phyloP scores from a whole-genome alignment of 35 echinoderm and acorn worm genomes.

The Anneissia japonica region DNA sequence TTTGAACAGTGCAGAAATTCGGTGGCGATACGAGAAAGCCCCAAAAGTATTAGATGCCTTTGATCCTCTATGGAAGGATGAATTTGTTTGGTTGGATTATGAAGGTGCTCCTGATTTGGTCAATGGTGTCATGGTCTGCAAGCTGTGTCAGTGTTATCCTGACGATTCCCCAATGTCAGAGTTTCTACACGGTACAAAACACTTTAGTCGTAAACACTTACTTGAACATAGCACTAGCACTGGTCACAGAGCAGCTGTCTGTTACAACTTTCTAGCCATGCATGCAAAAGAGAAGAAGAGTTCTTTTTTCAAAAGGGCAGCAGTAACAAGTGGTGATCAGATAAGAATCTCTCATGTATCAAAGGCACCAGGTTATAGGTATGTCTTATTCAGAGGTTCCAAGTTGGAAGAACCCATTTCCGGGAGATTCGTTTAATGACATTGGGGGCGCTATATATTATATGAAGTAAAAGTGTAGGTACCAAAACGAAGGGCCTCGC shows the following conservation, averaged over 20 bases:
- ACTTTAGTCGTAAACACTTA: neutral
- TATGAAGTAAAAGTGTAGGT: no score
- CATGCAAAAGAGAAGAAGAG: neutral
- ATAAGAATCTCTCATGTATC: no score
- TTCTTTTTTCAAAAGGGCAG: neutral
- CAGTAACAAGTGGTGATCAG: no score
- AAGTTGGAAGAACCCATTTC: no score
- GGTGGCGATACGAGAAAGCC: neutral
- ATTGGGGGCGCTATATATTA: no score
- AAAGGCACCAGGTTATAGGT: no score
- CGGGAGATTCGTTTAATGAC: no score
- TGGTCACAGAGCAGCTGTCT: neutral
- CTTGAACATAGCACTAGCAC: neutral
- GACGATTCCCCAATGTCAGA: neutral
- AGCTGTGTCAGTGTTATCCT: neutral
- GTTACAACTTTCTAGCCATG: neutral
- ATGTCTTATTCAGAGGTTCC: no score
- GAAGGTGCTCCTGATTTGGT: neutral
- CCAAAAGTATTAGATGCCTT: neutral
- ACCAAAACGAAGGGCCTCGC: no score
- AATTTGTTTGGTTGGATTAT: neutral
- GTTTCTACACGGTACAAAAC: neutral
- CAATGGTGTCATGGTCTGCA: neutral
- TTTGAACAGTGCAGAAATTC: neutral
- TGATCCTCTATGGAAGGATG: neutral